phyloP scores from a whole-genome alignment of 2,888 invertebrate genomes.

The Lordiphosa andalusiaca region DNA sequence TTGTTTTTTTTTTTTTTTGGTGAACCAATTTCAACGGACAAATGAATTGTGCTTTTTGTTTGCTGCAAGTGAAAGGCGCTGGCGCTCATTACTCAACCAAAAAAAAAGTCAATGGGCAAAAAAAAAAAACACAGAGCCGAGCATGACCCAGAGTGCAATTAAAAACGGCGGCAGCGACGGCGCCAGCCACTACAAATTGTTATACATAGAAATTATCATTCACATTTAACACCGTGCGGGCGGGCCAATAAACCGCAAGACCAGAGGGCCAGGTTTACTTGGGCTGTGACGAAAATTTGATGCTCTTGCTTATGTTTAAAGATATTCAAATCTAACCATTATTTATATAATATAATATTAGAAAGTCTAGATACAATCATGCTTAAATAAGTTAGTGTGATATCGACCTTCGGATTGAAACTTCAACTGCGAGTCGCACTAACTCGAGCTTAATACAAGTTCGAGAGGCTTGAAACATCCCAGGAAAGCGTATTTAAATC shows the following conservation, averaged over 20 bases:
- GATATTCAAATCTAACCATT: too few species aligned
- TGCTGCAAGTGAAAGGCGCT: constrained; percentile 57
- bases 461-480: too few species aligned
- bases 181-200: constrained; percentile 67
- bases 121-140: constrained; percentile 34
- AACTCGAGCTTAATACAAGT: too few species aligned
- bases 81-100: constrained; percentile 55
- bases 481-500: too few species aligned
- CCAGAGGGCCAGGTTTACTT: too few species aligned
- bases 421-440: too few species aligned
- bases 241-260: constrained; percentile 31
- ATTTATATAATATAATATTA: too few species aligned
- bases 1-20: constrained; percentile 28
- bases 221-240: constrained; percentile 54
- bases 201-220: constrained; percentile 56
- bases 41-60: constrained; percentile 60
- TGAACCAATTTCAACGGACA: constrained; percentile 65
- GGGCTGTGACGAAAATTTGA: too few species aligned
- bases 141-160: constrained; percentile 56
- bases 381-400: too few species aligned
- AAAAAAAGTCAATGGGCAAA: constrained; percentile 30
- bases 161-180: constrained; percentile 42
- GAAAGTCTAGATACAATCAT: too few species aligned
- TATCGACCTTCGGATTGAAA: too few species aligned
- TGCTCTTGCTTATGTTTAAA: too few species aligned